Conservation (phyloP, 2,888 invertebrate species). For the Drosophila macrothrix region DNA sequence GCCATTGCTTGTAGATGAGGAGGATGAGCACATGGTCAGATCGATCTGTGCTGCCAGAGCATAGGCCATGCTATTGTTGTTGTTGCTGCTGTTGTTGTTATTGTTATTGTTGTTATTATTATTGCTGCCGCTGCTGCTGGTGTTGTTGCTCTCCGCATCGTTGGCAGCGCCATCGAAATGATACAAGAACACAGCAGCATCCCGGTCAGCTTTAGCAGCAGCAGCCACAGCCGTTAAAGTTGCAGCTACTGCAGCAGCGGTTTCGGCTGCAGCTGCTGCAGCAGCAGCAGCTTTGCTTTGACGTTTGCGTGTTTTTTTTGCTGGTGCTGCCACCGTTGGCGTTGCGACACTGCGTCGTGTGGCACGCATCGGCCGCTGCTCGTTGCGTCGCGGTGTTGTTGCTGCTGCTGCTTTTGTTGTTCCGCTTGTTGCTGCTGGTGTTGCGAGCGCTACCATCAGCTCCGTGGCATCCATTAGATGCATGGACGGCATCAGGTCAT, state of each 20-base stretch:
- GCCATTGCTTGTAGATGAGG: constrained; percentile 77
- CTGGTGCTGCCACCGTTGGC: constrained; percentile 21
- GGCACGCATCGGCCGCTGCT: constrained; percentile 75
- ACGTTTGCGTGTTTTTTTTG: constrained; percentile 45
- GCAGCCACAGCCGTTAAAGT: constrained; percentile 3
- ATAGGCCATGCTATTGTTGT: constrained; percentile 57
- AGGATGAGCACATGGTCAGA: constrained; percentile 81
- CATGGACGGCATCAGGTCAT: constrained; percentile 6
- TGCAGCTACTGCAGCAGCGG: constrained; percentile 11
- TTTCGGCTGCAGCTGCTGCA: constrained; percentile 7
- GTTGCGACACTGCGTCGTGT: constrained; percentile 73
- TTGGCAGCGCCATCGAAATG: constrained; percentile 26
- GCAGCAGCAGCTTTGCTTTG: constrained; percentile 40
- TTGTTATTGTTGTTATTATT: constrained; percentile 50
- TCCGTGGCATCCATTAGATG: constrained; percentile 11
- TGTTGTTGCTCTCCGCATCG: constrained; percentile 36
- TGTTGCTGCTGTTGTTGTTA: constrained; percentile 51
- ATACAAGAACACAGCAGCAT: constrained; percentile 21
- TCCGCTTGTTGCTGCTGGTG: constrained; percentile 12
- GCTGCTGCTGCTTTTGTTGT: neutral
- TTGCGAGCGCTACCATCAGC: constrained; percentile 1
- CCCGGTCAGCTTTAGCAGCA: neutral
- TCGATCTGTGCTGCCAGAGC: constrained; percentile 76
- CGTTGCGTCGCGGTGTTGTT: constrained; percentile 55
- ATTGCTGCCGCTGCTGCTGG: constrained; percentile 48